Evolutionary conservation across 2,888 invertebrate species (phyloP).

Genomic region (Mythimna impura): DNA sequence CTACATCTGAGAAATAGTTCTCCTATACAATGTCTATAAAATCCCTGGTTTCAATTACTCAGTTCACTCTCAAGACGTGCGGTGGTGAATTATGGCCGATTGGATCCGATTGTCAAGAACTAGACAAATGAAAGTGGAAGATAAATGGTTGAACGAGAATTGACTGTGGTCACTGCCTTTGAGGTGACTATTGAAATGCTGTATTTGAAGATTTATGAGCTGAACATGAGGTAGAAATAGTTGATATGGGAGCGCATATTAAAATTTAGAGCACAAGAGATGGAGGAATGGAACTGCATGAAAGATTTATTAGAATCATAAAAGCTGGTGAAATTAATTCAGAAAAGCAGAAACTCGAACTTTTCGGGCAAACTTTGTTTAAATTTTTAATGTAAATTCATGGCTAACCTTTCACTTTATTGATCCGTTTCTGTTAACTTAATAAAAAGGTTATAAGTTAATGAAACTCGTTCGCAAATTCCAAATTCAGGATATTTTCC

Average conservation of each 20-base stretch:
- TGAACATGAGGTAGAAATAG: conserved; percentile 13
- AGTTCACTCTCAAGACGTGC: conserved; percentile 43
- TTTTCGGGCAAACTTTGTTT: no score
- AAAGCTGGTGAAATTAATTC: background rate
- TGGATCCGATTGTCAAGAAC: conserved; percentile 59
- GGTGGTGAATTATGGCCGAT: conserved; percentile 58
- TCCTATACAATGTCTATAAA: conserved; percentile 50
- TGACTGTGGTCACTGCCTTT: conserved; percentile 44
- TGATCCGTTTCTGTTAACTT: background rate
- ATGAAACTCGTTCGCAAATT: background rate
- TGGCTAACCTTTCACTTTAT: background rate
- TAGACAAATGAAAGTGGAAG: conserved; percentile 61
- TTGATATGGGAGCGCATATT: background rate
- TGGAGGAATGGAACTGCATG: background rate
- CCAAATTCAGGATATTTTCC: conserved; percentile 17
- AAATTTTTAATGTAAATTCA: conserved; percentile 3
- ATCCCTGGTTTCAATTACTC: conserved; percentile 60
- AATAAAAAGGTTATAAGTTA: background rate
- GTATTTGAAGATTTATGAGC: conserved; percentile 40
- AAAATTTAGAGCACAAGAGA: background rate
- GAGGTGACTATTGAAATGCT: conserved; percentile 31
- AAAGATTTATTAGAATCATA: background rate
- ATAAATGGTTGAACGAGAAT: conserved; percentile 52
- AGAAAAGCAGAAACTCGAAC: background rate
- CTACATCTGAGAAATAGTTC: conserved; percentile 41